These are phyloP conservation scores for Margaritifera margaritifera DNA, from an alignment of 2,888 invertebrate genomes.

Conservation along the genomic window DNA sequence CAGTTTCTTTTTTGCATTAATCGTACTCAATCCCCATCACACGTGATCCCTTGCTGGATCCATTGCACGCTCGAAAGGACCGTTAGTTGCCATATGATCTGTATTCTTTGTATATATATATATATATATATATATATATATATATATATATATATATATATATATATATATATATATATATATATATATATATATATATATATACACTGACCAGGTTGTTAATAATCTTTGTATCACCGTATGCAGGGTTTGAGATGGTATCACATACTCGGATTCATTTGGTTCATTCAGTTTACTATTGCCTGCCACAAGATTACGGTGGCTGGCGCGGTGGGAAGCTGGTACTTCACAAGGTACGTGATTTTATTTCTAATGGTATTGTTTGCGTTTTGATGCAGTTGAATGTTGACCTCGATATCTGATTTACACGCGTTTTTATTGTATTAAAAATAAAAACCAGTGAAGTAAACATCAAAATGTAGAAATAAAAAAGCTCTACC, in stretches of 20 bases:
- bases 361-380: not conserved
- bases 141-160: too few species aligned
- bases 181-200: too few species aligned
- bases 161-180: too few species aligned
- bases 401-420: not conserved
- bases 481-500: not conserved
- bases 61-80: too few species aligned
- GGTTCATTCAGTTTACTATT: constrained; percentile 93
- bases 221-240: not conserved
- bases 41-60: too few species aligned
- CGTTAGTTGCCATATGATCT: too few species aligned
- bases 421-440: not conserved
- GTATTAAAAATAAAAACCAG: too few species aligned
- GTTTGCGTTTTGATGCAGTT: not conserved
- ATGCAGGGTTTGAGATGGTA: constrained; percentile 84
- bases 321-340: constrained; percentile 91
- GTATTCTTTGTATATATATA: too few species aligned
- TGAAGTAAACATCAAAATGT: not conserved
- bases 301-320: constrained; percentile 94
- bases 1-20: too few species aligned
- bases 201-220: not conserved
- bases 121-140: too few species aligned
- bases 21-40: too few species aligned
- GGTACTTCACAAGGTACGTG: constrained; percentile 87
- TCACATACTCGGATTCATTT: constrained; percentile 88